Conservation (phyloP, 2,888 invertebrate species). For the Scaptomyza tumidula region DNA sequence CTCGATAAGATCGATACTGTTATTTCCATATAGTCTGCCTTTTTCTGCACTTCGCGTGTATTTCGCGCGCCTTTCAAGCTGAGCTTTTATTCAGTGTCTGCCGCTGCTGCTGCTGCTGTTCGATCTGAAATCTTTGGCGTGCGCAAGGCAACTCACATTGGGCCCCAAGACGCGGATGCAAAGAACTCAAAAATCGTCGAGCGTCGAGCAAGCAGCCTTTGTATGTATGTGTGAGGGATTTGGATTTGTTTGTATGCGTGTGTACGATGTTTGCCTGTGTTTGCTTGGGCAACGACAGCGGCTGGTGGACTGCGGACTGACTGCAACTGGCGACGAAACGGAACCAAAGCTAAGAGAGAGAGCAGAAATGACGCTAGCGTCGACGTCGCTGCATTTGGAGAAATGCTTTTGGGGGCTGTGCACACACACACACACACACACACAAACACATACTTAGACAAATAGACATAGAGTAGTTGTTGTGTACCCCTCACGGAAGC, state of each 20-base stretch:
- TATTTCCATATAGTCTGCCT: slow-evolving; percentile 12
- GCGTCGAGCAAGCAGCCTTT: slow-evolving; percentile 49
- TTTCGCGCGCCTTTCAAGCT: slow-evolving; percentile 51
- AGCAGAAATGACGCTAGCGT: slow-evolving; percentile 40
- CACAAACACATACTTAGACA: slow-evolving; percentile 3
- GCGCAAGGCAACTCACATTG: slow-evolving; percentile 80
- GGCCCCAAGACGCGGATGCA: slow-evolving; percentile 75
- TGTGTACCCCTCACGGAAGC: slow-evolving; percentile 48
- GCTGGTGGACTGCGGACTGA: slow-evolving; percentile 43
- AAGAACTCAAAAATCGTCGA: slow-evolving; percentile 72
- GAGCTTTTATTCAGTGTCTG: slow-evolving; percentile 53
- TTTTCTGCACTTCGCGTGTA: slow-evolving; percentile 43
- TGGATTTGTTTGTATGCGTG: slow-evolving; percentile 22
- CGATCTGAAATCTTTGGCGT: slow-evolving; percentile 81
- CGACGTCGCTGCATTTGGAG: slow-evolving; percentile 72
- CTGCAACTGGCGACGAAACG: slow-evolving; percentile 66
- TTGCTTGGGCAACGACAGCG: slow-evolving; percentile 44
- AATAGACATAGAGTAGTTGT: slow-evolving; percentile 7
- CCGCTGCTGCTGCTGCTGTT: slow-evolving; percentile 38
- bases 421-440: slow-evolving; percentile 35
- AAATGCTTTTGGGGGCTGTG: slow-evolving; percentile 78
- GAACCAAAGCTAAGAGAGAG: slow-evolving; percentile 57
- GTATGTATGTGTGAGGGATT: slow-evolving; percentile 12
- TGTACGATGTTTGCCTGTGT: slow-evolving; percentile 62
- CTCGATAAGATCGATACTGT: slow-evolving; percentile 26